Base-by-base conservation (phyloP, 2,797 vertebrate genomes). In the Bucorvus abyssinicus region DNA sequence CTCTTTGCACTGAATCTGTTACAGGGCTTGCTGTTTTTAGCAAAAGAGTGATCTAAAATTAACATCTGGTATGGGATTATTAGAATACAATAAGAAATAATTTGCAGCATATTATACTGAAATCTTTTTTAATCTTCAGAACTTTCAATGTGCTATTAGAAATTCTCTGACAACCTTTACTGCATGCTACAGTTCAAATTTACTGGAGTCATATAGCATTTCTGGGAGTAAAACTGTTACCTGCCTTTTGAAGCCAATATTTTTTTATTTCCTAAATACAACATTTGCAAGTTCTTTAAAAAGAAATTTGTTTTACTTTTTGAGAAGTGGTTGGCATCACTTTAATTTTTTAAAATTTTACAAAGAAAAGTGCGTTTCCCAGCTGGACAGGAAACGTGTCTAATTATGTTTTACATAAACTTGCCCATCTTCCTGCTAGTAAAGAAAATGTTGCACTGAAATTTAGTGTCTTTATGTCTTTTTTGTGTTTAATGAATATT, bases 21-120 rank as follows among this genome's bases (percentile, higher is more conserved):
- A 79, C 92, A 97, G 89, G 84, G 94, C 93, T 97, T 97, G 92
- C 95, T 96, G 94, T 96, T 98, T 98, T 97, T 97, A 97, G 97
- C 89, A 97, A 96, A 98, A 97, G 95, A 84, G 45, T 94, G 92
- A 87, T 97, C 97, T 98, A 98, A 98, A 98, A 98, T 98, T 97
- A 98, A 94, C 95, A 92, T 96, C 77, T 94, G 95, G n/a, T 79
- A 95, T 96, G 95, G 93, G 92, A 96, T 97, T 96, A 96, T 95
- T 96, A 95, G 96, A 97, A 93, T 97, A 96, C 84, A 96, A 93
- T 96, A 77, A 97, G 81, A 97, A 95, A 93, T 95, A 90, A 90
- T 97, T 95, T 94, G 89, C 69, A 95, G 92, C 84, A 89, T 40
- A 73, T 59, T 93, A 61, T 53, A 84, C 84, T 63, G 61, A 68